Evolutionary conservation across 2,113 vertebrate species (phyloP).

Genomic region (Archocentrus centrarchus): DNA sequence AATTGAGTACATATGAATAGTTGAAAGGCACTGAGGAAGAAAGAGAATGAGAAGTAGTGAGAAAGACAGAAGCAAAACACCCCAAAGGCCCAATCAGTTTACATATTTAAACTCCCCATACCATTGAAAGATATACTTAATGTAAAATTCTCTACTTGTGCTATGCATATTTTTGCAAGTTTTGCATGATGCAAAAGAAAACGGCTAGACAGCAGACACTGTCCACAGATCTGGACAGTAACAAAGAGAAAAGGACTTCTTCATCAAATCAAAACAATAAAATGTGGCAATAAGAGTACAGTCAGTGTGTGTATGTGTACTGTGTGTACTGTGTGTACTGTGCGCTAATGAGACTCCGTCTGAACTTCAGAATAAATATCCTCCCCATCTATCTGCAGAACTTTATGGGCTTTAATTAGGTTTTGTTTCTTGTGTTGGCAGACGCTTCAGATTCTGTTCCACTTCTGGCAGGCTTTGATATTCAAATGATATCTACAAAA

Average conservation of each 20-base stretch:
- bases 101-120: neutral
- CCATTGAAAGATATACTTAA: neutral
- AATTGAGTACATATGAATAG: constrained; percentile 6
- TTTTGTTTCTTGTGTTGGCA: constrained; percentile 58
- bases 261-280: neutral
- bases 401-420: constrained; percentile 62
- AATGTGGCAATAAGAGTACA: neutral
- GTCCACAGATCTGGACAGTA: neutral
- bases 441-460: constrained; percentile 35
- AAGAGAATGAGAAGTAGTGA: constrained; percentile 1
- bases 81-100: neutral
- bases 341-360: neutral
- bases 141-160: neutral
- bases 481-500: constrained; percentile 68
- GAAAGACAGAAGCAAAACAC: constrained; percentile 7
- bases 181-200: neutral
- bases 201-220: neutral
- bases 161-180: neutral
- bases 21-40: neutral
- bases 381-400: constrained; percentile 24
- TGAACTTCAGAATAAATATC: neutral
- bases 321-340: neutral
- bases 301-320: neutral
- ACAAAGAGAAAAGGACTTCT: constrained; percentile 7
- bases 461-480: constrained; percentile 69